phyloP scores from a whole-genome alignment of 2,113 vertebrate genomes.

The Lutjanus erythropterus region DNA sequence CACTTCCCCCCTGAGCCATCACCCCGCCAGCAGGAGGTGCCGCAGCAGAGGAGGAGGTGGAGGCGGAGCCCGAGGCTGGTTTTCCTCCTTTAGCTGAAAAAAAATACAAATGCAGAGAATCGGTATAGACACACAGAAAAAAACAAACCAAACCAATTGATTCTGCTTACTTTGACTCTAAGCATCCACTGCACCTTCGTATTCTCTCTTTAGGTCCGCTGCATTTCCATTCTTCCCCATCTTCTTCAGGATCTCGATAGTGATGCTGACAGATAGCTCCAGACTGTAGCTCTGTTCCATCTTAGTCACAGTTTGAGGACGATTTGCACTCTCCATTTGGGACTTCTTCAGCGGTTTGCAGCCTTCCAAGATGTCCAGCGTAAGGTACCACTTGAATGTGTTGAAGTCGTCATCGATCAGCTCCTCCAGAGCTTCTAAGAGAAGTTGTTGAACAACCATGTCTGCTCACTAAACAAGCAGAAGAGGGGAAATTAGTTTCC shows the following conservation, averaged over 20 bases:
- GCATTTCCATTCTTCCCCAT: constrained; percentile 17
- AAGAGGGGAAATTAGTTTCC: background rate
- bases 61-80: background rate
- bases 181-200: constrained; percentile 39
- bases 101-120: constrained; percentile 12
- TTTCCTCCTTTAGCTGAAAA: background rate
- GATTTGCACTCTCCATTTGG: background rate
- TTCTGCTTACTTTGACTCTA: background rate
- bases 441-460: constrained; percentile 16
- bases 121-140: background rate
- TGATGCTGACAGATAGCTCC: background rate
- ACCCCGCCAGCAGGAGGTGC: background rate
- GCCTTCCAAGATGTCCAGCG: accelerated
- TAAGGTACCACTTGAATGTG: constrained; percentile 21
- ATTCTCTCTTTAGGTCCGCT: background rate
- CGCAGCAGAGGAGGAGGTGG: constrained; percentile 6
- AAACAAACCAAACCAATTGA: background rate
- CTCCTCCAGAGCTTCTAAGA: constrained; percentile 32
- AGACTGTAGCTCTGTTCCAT: constrained; percentile 3
- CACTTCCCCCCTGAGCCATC: background rate
- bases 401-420: accelerated
- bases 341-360: constrained; percentile 8
- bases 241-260: constrained; percentile 25
- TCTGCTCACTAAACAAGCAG: constrained; percentile 30
- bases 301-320: accelerated